Percentiles rank a stretch among this genome's conserved stretches.
Evolutionary conservation across 2,888 invertebrate species (phyloP).

Genomic region (Endomychus coccineus): DNA sequence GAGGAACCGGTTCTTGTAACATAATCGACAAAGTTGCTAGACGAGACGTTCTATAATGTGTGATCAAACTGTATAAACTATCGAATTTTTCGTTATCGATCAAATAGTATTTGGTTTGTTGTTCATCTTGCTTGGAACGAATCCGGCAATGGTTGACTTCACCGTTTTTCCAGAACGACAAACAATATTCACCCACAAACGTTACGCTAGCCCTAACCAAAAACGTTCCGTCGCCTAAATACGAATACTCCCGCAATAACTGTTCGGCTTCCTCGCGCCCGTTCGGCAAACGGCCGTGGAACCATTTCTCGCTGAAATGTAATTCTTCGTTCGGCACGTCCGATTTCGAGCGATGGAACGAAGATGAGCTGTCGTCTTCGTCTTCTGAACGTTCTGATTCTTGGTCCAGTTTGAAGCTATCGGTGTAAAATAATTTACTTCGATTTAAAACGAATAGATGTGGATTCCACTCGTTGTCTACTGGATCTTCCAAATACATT

Average conservation of each 20-base stretch:
- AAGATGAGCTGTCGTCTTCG: slow-evolving; percentile 31
- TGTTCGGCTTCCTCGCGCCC: slow-evolving; percentile 75
- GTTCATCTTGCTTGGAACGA: slow-evolving; percentile 79
- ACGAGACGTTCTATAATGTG: slow-evolving; percentile 80
- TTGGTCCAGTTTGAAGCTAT: slow-evolving; percentile 45
- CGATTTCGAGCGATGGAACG: slow-evolving; percentile 49
- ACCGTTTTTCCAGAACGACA: slow-evolving; percentile 89
- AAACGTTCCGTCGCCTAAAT: slow-evolving; percentile 86
- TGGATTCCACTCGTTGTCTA: slow-evolving; percentile 85
- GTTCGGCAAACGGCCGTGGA: slow-evolving; percentile 78
- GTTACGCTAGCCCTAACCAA: slow-evolving; percentile 90
- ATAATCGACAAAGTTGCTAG: slow-evolving; percentile 83
- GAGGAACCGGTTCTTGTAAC: slow-evolving; percentile 85
- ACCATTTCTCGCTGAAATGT: slow-evolving; percentile 91
- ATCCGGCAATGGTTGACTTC: slow-evolving; percentile 90
- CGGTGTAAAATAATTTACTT: slow-evolving; percentile 81
- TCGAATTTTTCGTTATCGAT: slow-evolving; percentile 85
- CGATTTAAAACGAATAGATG: slow-evolving; percentile 90
- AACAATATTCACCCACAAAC: slow-evolving; percentile 91
- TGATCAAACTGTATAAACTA: slow-evolving; percentile 84
- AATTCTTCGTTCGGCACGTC: slow-evolving; percentile 78
- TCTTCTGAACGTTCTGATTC: slow-evolving; percentile 39
- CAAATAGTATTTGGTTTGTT: slow-evolving; percentile 82
- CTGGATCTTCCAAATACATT: slow-evolving; percentile 80
- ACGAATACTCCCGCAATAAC: slow-evolving; percentile 65